These are phyloP conservation scores for Antedon bifida DNA, from an alignment of 35 echinoderm and acorn worm genomes.

Conservation along the genomic window DNA sequence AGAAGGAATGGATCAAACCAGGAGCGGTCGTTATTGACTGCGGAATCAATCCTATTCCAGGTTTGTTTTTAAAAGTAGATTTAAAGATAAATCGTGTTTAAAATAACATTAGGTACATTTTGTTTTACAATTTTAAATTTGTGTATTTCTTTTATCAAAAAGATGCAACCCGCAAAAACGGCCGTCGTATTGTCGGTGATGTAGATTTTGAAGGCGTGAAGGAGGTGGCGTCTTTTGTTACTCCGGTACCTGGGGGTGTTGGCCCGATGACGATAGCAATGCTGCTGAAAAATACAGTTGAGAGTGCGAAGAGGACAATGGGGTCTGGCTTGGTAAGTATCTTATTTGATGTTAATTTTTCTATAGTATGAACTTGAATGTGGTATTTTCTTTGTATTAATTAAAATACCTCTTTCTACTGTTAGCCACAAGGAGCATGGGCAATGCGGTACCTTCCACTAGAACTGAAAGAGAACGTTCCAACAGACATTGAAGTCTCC, in stretches of 20 bases:
- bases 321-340: background rate
- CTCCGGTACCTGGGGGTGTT: slow-evolving; percentile 87
- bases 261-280: slow-evolving; percentile 97
- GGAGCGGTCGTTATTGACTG: slow-evolving; percentile 89
- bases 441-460: slow-evolving; percentile 76
- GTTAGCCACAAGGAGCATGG: slow-evolving; percentile 29
- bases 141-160: background rate
- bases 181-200: slow-evolving; percentile 71
- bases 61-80: slow-evolving; percentile 26
- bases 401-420: background rate
- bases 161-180: slow-evolving; percentile 71
- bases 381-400: too few species aligned
- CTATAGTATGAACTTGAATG: too few species aligned
- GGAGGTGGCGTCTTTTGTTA: slow-evolving; percentile 68
- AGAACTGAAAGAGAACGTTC: slow-evolving; percentile 30
- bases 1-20: slow-evolving; percentile 95
- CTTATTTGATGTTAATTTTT: background rate
- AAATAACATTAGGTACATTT: too few species aligned
- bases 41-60: slow-evolving; percentile 80
- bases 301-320: slow-evolving; percentile 63
- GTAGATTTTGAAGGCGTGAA: slow-evolving; percentile 69
- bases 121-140: too few species aligned
- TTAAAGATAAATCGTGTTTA: too few species aligned
- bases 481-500: slow-evolving; percentile 78
- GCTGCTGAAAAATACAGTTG: slow-evolving; percentile 75